These are phyloP conservation scores for Eptesicus fuscus DNA, from an alignment of 2,113 vertebrate genomes.

Conservation along the genomic window DNA sequence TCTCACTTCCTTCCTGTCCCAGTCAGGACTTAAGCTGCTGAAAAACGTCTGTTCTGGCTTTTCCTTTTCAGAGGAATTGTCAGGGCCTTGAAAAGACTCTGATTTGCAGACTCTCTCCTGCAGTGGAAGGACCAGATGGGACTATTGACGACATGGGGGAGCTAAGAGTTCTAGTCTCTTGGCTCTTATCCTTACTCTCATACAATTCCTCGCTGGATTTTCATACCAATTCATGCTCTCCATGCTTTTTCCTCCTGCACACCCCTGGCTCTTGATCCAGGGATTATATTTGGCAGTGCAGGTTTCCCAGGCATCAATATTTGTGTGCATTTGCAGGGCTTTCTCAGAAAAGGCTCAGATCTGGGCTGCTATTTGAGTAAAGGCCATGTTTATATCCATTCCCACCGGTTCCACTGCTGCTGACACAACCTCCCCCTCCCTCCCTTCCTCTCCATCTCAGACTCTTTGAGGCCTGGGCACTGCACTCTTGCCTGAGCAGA, in stretches of 20 bases:
- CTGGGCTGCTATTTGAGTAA: background rate
- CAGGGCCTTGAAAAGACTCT: background rate
- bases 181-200: background rate
- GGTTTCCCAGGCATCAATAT: background rate
- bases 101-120: background rate
- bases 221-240: constrained; percentile 6
- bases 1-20: background rate
- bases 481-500: constrained; percentile 49
- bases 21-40: background rate
- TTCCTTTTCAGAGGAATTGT: constrained; percentile 35
- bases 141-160: background rate
- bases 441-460: constrained; percentile 57
- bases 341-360: background rate
- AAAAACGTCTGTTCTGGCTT: constrained; percentile 18
- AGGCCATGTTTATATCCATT: background rate
- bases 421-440: background rate
- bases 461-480: constrained; percentile 74
- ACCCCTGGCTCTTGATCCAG: background rate
- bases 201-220: constrained; percentile 30
- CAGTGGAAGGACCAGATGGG: constrained; percentile 42
- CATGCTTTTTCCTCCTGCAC: background rate
- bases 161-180: background rate
- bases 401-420: background rate
- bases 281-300: background rate
- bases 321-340: background rate